Conservation (phyloP, 2,797 vertebrate species). For the Gambelia wislizenii region DNA sequence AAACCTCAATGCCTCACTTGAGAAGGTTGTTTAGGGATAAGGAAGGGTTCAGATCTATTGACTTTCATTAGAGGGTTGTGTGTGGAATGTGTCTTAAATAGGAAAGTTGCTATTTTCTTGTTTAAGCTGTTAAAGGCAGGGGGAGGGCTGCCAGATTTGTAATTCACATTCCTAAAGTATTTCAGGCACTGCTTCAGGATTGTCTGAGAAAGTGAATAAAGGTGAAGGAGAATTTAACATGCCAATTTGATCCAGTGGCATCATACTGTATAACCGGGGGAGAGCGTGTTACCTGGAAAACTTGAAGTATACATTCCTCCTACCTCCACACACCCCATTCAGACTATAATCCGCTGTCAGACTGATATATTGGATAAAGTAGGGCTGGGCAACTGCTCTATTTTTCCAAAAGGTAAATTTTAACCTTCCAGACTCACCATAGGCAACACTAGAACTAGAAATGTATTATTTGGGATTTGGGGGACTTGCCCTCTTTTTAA, state of each 20-base stretch:
- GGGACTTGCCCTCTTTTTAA: too few species aligned
- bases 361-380: background rate
- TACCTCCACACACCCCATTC: too few species aligned
- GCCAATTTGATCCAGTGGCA: background rate
- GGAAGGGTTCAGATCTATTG: slow-evolving; percentile 51
- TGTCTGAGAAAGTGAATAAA: background rate
- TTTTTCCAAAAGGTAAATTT: too few species aligned
- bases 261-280: too few species aligned
- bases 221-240: background rate
- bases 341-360: too few species aligned
- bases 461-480: too few species aligned
- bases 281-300: too few species aligned
- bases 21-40: slow-evolving; percentile 66
- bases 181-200: background rate
- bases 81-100: slow-evolving; percentile 28
- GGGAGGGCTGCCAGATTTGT: background rate
- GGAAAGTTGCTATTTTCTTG: slow-evolving; percentile 3
- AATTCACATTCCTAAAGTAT: slow-evolving; percentile 5
- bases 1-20: slow-evolving; percentile 49
- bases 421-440: too few species aligned
- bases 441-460: too few species aligned
- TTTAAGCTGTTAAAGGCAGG: slow-evolving; percentile 18
- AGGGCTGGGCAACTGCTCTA: too few species aligned
- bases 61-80: slow-evolving; percentile 28
- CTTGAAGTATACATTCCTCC: too few species aligned